Base-by-base conservation (phyloP, 2,113 vertebrate genomes). In the Paratilapia polleni region DNA sequence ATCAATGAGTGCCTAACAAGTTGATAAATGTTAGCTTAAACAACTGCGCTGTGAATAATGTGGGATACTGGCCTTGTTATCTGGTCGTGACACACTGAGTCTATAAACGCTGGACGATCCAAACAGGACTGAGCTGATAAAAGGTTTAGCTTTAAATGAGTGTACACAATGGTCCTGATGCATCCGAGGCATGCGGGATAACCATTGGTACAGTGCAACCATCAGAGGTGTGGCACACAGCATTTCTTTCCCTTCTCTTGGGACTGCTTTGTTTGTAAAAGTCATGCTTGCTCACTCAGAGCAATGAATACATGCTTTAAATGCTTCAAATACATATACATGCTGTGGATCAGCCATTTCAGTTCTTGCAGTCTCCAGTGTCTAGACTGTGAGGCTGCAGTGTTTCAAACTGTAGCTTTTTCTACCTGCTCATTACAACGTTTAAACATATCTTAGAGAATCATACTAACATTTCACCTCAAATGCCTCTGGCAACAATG, bases 401-500 rank as follows among this genome's bases (percentile, higher is more conserved):
- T 28, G 19, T 73, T 77, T 47, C 81, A 81, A 81, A 64, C 43
- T 66, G 59, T 10, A 68, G 20, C 20, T 61, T 8, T 34, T 54
- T 77, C 68, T 64, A 88, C 76, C 88, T 88, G 82, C 73, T 82
- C 77, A 88, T 92, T 88, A 87, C 43, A 54, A 70, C 17, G 49
- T 78, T 70, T 74, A 87, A 91, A 83, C 57, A 54, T 61, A 81
- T 74, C 80, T 83, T 70, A 73, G 80, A 75, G 36, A 78, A 68
- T 80, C 87, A 26, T n/a, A 54, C 78, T 19, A 85, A 58, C 38
- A 14, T 88, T 84, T 90, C 68, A 87, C 31, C 84, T 78, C 56
- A 56, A 77, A 59, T 13, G 36, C 78, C 77, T 85, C 58, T 93
- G 88, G 90, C 81, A 88, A 86, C 80, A 87, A 81, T 74, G 75